phyloP scores from a whole-genome alignment of 2,797 vertebrate genomes.

The Thaleichthys pacificus region DNA sequence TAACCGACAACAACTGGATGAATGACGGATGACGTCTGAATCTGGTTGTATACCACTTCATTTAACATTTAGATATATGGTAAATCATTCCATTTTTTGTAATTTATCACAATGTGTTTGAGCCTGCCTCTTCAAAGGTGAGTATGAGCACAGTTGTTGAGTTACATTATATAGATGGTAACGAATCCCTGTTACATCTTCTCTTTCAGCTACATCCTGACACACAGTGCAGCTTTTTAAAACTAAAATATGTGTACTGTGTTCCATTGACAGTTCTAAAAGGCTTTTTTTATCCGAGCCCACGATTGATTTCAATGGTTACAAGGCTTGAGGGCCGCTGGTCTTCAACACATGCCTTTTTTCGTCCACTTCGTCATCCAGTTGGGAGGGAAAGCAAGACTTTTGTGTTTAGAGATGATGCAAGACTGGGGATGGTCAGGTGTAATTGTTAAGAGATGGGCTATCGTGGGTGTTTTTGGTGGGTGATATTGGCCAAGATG shows the following conservation, averaged over 20 bases:
- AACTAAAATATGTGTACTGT: not conserved
- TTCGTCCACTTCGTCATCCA: conserved; percentile 47
- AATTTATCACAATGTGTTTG: conserved; percentile 33
- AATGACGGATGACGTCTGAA: no score
- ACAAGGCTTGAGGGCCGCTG: conserved; percentile 37
- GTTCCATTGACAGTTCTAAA: conserved; percentile 51
- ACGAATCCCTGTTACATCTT: no score
- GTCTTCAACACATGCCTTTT: conserved; percentile 35
- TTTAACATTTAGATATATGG: conserved; percentile 7
- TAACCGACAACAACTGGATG: conserved; percentile 14
- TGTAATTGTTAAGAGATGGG: conserved; percentile 38
- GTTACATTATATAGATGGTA: no score
- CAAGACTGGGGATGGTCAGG: conserved; percentile 50
- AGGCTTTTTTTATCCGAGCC: conserved; percentile 44
- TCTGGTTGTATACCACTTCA: conserved; percentile 1
- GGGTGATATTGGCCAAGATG: conserved; percentile 34
- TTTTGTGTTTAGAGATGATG: conserved; percentile 45
- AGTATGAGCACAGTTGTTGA: no score
- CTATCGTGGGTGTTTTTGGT: conserved; percentile 21
- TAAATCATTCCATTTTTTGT: conserved; percentile 14
- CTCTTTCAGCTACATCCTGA: no score
- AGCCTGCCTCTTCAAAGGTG: not conserved
- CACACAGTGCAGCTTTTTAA: no score
- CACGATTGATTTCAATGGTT: conserved; percentile 42
- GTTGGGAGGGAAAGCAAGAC: conserved; percentile 52